Conservation (phyloP, 2,113 vertebrate species). For the Vireo altiloquus region DNA sequence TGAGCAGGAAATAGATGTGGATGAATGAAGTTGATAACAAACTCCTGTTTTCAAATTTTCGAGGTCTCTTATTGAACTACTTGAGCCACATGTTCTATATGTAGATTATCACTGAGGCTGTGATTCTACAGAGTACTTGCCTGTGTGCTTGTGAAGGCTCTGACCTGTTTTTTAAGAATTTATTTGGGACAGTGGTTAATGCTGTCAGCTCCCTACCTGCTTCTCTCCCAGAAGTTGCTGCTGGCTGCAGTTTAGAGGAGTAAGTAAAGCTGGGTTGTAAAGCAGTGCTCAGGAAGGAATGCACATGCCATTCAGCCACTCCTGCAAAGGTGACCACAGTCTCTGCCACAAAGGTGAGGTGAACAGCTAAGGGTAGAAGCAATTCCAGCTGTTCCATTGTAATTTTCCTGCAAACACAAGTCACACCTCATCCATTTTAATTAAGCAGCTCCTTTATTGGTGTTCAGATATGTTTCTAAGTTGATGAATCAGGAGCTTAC, state of each 20-base stretch:
- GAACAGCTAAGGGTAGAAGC: not conserved
- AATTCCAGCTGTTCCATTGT: not conserved
- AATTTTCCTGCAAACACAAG: not conserved
- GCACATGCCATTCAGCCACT: not conserved
- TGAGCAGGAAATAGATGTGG: not conserved
- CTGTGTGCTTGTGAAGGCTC: not conserved
- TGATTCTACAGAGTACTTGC: not conserved
- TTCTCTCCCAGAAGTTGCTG: not conserved
- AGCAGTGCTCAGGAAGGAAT: not conserved
- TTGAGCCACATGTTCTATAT: rapidly evolving
- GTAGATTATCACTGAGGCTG: not conserved
- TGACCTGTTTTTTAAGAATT: slow-evolving; percentile 32
- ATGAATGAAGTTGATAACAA: not conserved
- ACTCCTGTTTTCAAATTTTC: not conserved
- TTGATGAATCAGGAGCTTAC: not conserved
- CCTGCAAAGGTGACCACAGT: not conserved
- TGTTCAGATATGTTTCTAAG: not conserved
- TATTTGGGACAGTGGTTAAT: not conserved
- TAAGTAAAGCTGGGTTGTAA: not conserved
- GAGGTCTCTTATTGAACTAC: not conserved
- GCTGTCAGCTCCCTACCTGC: not conserved
- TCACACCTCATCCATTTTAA: not conserved
- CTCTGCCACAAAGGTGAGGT: not conserved
- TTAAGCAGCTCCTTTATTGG: not conserved
- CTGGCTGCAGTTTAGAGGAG: not conserved